Percentiles rank a stretch among this genome's conserved stretches.
Conservation (phyloP, 2,888 invertebrate species). For the Octodonta nipae region DNA sequence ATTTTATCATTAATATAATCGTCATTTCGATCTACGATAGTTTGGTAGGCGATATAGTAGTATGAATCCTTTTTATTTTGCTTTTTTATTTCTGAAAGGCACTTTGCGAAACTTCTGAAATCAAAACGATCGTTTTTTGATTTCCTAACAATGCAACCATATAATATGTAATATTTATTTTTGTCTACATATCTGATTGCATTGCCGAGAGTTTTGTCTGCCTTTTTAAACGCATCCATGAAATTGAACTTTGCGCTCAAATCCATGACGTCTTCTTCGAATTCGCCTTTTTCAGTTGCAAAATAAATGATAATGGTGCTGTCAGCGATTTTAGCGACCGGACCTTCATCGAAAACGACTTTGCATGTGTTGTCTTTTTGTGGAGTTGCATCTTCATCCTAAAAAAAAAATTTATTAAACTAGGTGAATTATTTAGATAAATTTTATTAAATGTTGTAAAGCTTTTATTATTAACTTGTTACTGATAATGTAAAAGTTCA, state of each 20-base stretch:
- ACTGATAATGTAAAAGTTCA: background rate
- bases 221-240: slow-evolving; percentile 18
- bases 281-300: slow-evolving; percentile 21
- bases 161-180: slow-evolving; percentile 17
- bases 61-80: slow-evolving; percentile 12
- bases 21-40: slow-evolving; percentile 17
- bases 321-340: slow-evolving; percentile 22
- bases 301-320: slow-evolving; percentile 29
- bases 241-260: slow-evolving; percentile 26
- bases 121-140: slow-evolving; percentile 12
- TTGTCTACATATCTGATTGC: slow-evolving; percentile 17
- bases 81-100: slow-evolving; percentile 15
- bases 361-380: slow-evolving; percentile 14
- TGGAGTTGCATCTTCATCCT: slow-evolving; percentile 11
- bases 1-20: slow-evolving; percentile 25
- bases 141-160: slow-evolving; percentile 22
- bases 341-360: slow-evolving; percentile 16
- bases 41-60: slow-evolving; percentile 16
- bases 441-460: background rate
- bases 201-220: slow-evolving; percentile 19
- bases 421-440: background rate
- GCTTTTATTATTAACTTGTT: no score
- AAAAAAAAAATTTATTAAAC: slow-evolving; percentile 6
- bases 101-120: slow-evolving; percentile 17
- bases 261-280: slow-evolving; percentile 21